Percentiles rank a stretch among this genome's conserved stretches.
Conservation (phyloP, 2,113 vertebrate genomes). For the Tylochromis polylepis region DNA sequence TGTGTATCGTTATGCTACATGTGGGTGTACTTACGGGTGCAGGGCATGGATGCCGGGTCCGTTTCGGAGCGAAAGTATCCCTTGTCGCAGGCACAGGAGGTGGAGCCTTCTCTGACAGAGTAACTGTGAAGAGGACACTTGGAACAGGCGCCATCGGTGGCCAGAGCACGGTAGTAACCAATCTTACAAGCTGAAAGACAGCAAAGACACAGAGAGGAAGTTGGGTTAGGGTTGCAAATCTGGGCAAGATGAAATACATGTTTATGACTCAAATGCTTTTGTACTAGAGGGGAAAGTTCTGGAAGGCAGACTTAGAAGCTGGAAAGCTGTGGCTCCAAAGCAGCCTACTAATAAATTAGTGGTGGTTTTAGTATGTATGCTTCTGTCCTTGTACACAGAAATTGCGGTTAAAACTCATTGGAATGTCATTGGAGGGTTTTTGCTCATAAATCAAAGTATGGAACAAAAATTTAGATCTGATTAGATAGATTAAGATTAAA, state of each 20-base stretch:
- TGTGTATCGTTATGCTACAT: not conserved
- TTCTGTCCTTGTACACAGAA: not conserved
- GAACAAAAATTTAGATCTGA: not conserved
- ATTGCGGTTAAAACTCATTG: not conserved
- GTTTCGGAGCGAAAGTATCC: constrained; percentile 91
- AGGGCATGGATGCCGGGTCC: constrained; percentile 91
- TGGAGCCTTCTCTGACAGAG: constrained; percentile 90
- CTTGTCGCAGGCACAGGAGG: constrained; percentile 90
- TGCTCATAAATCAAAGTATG: not conserved
- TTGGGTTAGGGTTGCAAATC: not conserved
- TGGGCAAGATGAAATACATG: not conserved
- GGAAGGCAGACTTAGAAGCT: not conserved
- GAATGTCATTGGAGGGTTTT: not conserved
- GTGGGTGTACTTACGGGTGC: constrained; percentile 84
- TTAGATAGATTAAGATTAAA: not conserved
- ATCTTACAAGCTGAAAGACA: constrained; percentile 87
- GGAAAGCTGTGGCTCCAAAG: not conserved
- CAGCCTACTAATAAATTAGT: not conserved
- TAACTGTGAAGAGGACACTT: constrained; percentile 96
- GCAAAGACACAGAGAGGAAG: not conserved
- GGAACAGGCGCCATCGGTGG: constrained; percentile 84
- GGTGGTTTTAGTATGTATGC: not conserved
- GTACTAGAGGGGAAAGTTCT: not conserved
- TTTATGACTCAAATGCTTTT: not conserved
- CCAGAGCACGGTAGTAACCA: constrained; percentile 92